Conservation (phyloP, 2,888 invertebrate genomes). For the Drosophila pegasa region DNA sequence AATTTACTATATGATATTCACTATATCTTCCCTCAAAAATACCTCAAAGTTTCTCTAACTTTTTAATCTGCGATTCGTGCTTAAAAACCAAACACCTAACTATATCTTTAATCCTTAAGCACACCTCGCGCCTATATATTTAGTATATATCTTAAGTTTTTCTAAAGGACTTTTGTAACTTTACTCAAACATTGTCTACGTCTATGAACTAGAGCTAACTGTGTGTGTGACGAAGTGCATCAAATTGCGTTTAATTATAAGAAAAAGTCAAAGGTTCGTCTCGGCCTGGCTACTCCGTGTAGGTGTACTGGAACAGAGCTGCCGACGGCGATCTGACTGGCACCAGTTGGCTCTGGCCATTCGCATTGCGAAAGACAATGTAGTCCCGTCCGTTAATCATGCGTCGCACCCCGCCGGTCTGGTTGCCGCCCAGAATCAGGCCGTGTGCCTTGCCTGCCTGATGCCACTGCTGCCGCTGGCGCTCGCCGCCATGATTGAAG, state of each 20-base stretch:
- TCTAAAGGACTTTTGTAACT: constrained; percentile 15
- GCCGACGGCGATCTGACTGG: constrained; percentile 92
- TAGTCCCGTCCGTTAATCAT: constrained; percentile 92
- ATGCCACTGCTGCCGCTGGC: constrained; percentile 64
- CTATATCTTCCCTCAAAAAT: not conserved
- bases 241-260: not conserved
- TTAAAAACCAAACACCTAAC: not conserved
- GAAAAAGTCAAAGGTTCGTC: not conserved
- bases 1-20: not conserved
- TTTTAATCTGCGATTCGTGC: not conserved
- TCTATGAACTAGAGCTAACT: constrained; percentile 20
- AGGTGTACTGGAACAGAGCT: constrained; percentile 89
- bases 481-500: constrained; percentile 61
- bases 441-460: constrained; percentile 56
- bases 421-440: constrained; percentile 48
- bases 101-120: not conserved
- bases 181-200: constrained; percentile 53
- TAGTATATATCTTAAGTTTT: not conserved
- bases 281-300: constrained; percentile 74
- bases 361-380: constrained; percentile 87
- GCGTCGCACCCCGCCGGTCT: constrained; percentile 84
- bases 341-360: constrained; percentile 89
- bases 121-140: not conserved
- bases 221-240: constrained; percentile 19
- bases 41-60: constrained; percentile 5